These are phyloP conservation scores for Salticus scenicus DNA, from an alignment of 2,888 invertebrate genomes.

Conservation along the genomic window DNA sequence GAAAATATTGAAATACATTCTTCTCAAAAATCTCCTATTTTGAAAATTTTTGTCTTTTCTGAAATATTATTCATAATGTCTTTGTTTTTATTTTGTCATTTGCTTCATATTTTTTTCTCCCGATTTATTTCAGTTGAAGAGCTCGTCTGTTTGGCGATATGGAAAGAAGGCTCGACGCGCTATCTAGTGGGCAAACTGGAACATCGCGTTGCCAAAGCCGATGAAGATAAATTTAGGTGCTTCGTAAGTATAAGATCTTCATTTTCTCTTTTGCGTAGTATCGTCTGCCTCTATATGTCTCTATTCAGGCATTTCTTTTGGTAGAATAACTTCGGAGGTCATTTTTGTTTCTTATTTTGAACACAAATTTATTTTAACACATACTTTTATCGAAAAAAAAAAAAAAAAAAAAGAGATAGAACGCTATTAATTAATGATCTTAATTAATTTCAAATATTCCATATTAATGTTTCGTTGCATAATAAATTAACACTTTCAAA, in stretches of 20 bases:
- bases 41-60: neutral
- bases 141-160: conserved; percentile 90
- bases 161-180: conserved; percentile 94
- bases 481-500: too few species aligned
- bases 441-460: too few species aligned
- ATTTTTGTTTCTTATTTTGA: too few species aligned
- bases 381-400: too few species aligned
- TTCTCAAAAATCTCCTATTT: too few species aligned
- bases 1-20: too few species aligned
- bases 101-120: neutral
- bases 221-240: conserved; percentile 72
- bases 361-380: too few species aligned
- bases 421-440: too few species aligned
- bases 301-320: conserved; percentile 33
- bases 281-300: conserved; percentile 46
- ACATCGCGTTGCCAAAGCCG: conserved; percentile 71
- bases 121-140: conserved; percentile 82
- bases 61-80: neutral
- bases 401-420: too few species aligned
- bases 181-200: conserved; percentile 90
- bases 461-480: too few species aligned
- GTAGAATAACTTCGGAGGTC: too few species aligned
- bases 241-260: conserved; percentile 65
- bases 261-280: neutral
- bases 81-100: neutral